Conservation (phyloP, 1,140 invertebrate species). For the Thereuonema tuberculata region DNA sequence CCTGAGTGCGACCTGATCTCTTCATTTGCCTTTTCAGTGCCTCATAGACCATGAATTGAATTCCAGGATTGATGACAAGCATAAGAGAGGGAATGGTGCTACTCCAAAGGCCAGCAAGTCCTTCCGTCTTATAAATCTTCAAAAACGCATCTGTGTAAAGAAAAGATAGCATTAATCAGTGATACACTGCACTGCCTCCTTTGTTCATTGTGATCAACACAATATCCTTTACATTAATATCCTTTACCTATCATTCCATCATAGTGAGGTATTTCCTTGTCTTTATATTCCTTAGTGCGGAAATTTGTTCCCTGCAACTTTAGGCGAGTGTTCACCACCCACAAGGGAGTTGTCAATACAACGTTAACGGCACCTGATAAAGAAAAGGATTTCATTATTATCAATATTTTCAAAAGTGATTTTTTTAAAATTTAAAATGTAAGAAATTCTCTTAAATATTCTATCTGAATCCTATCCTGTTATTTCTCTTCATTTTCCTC, state of each 20-base stretch:
- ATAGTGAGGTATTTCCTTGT: constrained; percentile 27
- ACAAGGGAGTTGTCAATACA: constrained; percentile 66
- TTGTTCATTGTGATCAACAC: not conserved
- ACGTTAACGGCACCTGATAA: constrained; percentile 59
- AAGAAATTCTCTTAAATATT: too few species aligned
- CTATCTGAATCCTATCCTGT: too few species aligned
- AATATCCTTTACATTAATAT: too few species aligned
- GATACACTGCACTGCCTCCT: too few species aligned
- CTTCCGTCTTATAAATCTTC: constrained; percentile 54
- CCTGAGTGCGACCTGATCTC: not conserved
- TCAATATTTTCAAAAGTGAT: not conserved
- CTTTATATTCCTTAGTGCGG: constrained; percentile 21
- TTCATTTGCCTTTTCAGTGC: constrained; percentile 50
- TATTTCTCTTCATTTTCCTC: too few species aligned
- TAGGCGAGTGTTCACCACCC: constrained; percentile 79
- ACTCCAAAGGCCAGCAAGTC: constrained; percentile 56
- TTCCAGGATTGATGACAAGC: constrained; percentile 69
- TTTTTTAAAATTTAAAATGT: too few species aligned
- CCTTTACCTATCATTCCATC: constrained; percentile 38
- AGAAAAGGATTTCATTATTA: constrained; percentile 9
- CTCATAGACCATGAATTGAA: constrained; percentile 86
- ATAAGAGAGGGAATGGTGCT: constrained; percentile 68
- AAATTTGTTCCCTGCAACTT: constrained; percentile 49
- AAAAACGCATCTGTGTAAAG: constrained; percentile 50
- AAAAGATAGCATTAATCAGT: constrained; percentile 25